Conservation (phyloP, 2,113 vertebrate species). For the Engraulis encrasicolus region DNA sequence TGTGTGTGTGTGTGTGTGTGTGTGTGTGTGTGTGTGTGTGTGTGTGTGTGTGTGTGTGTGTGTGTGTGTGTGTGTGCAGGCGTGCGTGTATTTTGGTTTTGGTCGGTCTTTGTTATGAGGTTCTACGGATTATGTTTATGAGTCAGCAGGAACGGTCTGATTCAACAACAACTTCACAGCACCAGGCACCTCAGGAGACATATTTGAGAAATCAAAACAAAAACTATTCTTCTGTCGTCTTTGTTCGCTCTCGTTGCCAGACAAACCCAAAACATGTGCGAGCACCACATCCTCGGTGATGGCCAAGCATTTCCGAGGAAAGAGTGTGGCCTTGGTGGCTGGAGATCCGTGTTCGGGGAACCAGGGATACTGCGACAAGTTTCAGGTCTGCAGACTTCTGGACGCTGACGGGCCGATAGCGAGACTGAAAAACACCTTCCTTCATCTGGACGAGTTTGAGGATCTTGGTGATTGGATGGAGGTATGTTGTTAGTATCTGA, state of each 20-base stretch:
- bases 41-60: too few relatives aligned
- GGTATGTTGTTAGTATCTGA: constrained; percentile 55
- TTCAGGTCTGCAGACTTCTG: constrained; percentile 74
- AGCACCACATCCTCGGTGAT: constrained; percentile 74
- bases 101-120: neutral
- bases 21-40: too few relatives aligned
- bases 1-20: too few relatives aligned
- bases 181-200: neutral
- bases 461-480: constrained; percentile 78
- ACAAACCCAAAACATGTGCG: constrained; percentile 68
- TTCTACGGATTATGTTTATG: neutral
- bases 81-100: neutral
- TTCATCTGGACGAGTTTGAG: constrained; percentile 69
- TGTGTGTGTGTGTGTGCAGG: too few relatives aligned
- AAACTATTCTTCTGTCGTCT: neutral
- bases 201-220: neutral
- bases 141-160: neutral
- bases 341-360: constrained; percentile 73
- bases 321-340: constrained; percentile 55
- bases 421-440: constrained; percentile 75
- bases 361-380: constrained; percentile 78
- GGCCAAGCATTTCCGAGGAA: constrained; percentile 64
- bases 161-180: neutral
- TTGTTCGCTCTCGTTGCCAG: constrained; percentile 47
- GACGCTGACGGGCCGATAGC: constrained; percentile 79